Evolutionary conservation across 1,140 invertebrate species (phyloP), one percentile per base, ranked within the genome.

Genomic region (Thrips palmi): DNA sequence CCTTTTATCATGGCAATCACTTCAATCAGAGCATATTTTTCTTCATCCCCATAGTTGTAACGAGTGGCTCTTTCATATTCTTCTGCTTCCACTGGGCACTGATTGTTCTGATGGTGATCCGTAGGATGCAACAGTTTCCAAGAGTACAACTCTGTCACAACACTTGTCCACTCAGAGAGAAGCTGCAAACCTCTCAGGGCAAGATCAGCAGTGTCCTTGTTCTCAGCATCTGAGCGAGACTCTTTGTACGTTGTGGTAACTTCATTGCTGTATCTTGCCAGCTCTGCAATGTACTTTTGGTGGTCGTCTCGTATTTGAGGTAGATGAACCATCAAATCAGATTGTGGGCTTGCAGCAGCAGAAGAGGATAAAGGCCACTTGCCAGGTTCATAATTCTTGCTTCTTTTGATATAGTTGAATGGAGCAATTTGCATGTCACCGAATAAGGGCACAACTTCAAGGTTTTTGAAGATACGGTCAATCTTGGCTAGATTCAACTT

Each of bases 391-490:
- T 87, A 97, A 53, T 92, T 84, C 47, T 87, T 85, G 34, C 82
- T 88, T 32, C 85, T 67, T 58, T 88, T 91, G 31, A 97, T 88
- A 52, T 97, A 97, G 54, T 92, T 89, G 55, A 96, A 97, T 0
- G 93, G 93, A 0, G 88, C 85, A 39, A 97, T 94, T 63, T 97
- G 92, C 93, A 97, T 97, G 51, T 97, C 93, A 2, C 93, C 93
- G 59, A 94, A 97, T 4, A 97, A 58, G 0, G 93, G 92, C 2
- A 97, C 92, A 39, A 97, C 89, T 65, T 97, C 89, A 27, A 96
- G 56, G 57, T 91, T 86, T 69, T 97, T 97, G 48, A 97, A 92
- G 36, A 97, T 96, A 51, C 83, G 77, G 59, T 97, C 93, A 47
- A 97, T 91, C 47, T 84, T 77, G 47, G 85, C 77, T 25, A 97